Conservation (phyloP, 2,113 vertebrate genomes). For the Calyptomena viridis region DNA sequence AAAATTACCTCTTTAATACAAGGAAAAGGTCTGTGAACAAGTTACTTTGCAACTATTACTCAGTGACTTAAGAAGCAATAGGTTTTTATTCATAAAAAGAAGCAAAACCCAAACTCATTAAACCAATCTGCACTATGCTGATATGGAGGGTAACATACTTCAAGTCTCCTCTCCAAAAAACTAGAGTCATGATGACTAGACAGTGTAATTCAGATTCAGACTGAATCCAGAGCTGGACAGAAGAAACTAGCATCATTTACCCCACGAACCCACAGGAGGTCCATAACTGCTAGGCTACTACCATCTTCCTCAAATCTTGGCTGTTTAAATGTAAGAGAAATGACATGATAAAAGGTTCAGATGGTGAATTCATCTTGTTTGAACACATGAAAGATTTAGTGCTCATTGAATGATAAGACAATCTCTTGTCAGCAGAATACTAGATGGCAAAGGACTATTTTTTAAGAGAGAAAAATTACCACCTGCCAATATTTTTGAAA, state of each 20-base stretch:
- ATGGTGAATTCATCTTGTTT: slow-evolving; percentile 4
- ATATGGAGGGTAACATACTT: not conserved
- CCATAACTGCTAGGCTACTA: not conserved
- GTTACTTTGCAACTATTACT: not conserved
- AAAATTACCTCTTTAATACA: not conserved
- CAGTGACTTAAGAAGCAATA: not conserved
- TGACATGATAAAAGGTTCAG: not conserved
- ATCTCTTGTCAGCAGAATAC: not conserved
- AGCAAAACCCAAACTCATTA: fast-evolving
- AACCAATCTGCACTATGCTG: not conserved
- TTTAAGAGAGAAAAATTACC: slow-evolving; percentile 44
- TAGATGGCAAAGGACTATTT: not conserved
- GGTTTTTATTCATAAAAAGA: not conserved
- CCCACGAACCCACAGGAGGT: not conserved
- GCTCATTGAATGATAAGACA: not conserved
- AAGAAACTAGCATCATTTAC: not conserved
- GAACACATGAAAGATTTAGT: not conserved
- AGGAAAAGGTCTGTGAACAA: not conserved
- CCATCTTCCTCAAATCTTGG: not conserved
- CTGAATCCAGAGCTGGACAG: not conserved
- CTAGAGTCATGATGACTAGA: not conserved
- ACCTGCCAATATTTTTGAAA: slow-evolving; percentile 45
- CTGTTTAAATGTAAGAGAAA: not conserved
- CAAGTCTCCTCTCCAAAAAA: not conserved
- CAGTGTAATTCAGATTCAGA: not conserved